phyloP scores from a whole-genome alignment of 1,140 invertebrate genomes.

The Megalonaias nervosa region DNA sequence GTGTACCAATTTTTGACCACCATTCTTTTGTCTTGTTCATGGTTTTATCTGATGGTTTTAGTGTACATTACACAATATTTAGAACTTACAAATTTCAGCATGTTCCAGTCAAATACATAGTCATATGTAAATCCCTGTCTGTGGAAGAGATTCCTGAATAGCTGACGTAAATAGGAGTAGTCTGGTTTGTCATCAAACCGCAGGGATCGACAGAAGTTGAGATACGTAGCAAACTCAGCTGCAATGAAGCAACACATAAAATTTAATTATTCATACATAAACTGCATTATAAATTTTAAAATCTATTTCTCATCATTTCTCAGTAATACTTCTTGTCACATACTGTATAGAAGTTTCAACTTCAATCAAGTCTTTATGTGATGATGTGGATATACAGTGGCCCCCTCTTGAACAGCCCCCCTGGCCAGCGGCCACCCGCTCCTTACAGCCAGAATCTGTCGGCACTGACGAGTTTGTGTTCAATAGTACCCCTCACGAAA shows the following conservation, averaged over 20 bases:
- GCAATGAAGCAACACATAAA: constrained; percentile 43
- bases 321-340: too few species aligned
- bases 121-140: constrained; percentile 77
- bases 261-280: background rate
- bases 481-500: too few species aligned
- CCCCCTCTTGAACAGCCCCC: too few species aligned
- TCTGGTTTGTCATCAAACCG: constrained; percentile 79
- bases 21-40: background rate
- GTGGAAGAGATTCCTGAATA: constrained; percentile 77
- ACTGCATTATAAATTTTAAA: too few species aligned
- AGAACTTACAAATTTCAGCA: constrained; percentile 74
- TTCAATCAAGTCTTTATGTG: too few species aligned
- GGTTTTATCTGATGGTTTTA: background rate
- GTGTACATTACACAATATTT: background rate
- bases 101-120: constrained; percentile 79
- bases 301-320: too few species aligned
- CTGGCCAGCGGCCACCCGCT: too few species aligned
- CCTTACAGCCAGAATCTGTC: too few species aligned
- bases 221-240: constrained; percentile 77
- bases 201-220: constrained; percentile 77
- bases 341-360: too few species aligned
- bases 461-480: too few species aligned
- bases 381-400: too few species aligned
- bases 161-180: constrained; percentile 76
- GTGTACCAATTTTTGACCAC: background rate